These are phyloP conservation scores for Microctenopoma stevenorrisi DNA, from an alignment of 2,797 vertebrate species.

Conservation along the genomic window DNA sequence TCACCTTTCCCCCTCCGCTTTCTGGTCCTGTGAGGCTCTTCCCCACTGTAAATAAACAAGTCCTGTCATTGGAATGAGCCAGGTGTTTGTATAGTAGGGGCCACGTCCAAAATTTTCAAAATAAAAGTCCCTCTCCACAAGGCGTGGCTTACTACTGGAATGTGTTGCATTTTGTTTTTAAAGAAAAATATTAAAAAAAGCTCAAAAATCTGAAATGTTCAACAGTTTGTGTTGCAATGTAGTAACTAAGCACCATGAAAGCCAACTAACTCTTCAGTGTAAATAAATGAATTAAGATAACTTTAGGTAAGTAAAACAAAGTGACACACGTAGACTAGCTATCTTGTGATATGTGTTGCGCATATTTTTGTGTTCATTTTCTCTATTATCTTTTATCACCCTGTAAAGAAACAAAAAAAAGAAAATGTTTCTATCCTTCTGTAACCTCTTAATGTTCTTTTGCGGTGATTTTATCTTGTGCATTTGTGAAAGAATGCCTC, in stretches of 20 bases:
- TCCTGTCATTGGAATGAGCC: conserved; percentile 81
- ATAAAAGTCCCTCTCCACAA: conserved; percentile 77
- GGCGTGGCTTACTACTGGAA: conserved; percentile 86
- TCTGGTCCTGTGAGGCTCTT: conserved; percentile 55
- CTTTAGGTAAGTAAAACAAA: conserved; percentile 82
- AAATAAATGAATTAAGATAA: conserved; percentile 85
- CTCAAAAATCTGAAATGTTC: conserved; percentile 77
- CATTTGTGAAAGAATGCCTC: conserved; percentile 87
- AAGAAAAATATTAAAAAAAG: conserved; percentile 75
- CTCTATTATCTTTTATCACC: conserved; percentile 82
- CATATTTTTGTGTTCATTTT: conserved; percentile 88
- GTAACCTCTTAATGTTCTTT: conserved; percentile 85
- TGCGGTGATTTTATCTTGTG: conserved; percentile 85
- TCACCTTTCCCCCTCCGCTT: conserved; percentile 41
- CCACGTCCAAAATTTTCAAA: conserved; percentile 75
- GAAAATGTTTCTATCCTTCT: conserved; percentile 81
- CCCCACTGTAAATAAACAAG: conserved; percentile 81
- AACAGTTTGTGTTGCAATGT: conserved; percentile 85
- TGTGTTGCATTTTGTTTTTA: conserved; percentile 87
- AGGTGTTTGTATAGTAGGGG: conserved; percentile 80
- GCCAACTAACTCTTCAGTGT: conserved; percentile 87
- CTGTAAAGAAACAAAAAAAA: conserved; percentile 79
- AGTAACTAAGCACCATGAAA: conserved; percentile 86
- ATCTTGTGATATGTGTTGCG: conserved; percentile 85
- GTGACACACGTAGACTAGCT: conserved; percentile 87